Conservation (phyloP, 2,113 vertebrate species). For the Scomber scombrus region DNA sequence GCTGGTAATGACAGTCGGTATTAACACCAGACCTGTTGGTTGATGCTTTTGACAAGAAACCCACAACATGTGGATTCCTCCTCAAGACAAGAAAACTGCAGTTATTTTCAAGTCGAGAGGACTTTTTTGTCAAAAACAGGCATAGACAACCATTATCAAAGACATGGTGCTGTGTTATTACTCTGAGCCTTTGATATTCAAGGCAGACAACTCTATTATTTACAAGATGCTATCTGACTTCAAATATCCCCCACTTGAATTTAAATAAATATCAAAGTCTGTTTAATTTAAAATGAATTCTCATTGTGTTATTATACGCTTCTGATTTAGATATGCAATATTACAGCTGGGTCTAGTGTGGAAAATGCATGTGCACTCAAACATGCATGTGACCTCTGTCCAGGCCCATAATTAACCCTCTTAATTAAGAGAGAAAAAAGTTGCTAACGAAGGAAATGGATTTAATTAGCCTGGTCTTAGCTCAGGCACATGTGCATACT, state of each 20-base stretch:
- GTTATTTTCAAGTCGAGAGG: neutral
- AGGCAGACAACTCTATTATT: slow-evolving; percentile 36
- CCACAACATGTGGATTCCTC: slow-evolving; percentile 27
- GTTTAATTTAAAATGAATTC: slow-evolving; percentile 30
- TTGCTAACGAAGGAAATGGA: slow-evolving; percentile 81
- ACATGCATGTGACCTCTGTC: slow-evolving; percentile 64
- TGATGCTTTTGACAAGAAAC: slow-evolving; percentile 34
- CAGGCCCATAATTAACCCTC: slow-evolving; percentile 78
- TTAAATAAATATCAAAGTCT: slow-evolving; percentile 33
- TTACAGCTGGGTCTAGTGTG: slow-evolving; percentile 4
- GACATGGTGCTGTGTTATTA: slow-evolving; percentile 30
- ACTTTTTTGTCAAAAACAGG: slow-evolving; percentile 10
- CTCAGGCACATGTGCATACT: slow-evolving; percentile 35
- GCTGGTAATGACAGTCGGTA: slow-evolving; percentile 46
- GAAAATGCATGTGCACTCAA: neutral
- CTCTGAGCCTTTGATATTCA: slow-evolving; percentile 25
- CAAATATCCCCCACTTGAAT: slow-evolving; percentile 13
- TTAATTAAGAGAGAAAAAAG: slow-evolving; percentile 81
- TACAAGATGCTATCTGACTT: slow-evolving; percentile 26
- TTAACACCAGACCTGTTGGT: slow-evolving; percentile 50
- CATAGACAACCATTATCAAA: slow-evolving; percentile 31
- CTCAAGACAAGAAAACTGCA: slow-evolving; percentile 1
- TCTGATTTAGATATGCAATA: neutral
- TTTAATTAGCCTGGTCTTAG: slow-evolving; percentile 84
- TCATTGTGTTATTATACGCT: slow-evolving; percentile 12